Evolutionary conservation across 1,140 invertebrate genomes (phyloP).

Genomic region (Listronotus bonariensis): DNA sequence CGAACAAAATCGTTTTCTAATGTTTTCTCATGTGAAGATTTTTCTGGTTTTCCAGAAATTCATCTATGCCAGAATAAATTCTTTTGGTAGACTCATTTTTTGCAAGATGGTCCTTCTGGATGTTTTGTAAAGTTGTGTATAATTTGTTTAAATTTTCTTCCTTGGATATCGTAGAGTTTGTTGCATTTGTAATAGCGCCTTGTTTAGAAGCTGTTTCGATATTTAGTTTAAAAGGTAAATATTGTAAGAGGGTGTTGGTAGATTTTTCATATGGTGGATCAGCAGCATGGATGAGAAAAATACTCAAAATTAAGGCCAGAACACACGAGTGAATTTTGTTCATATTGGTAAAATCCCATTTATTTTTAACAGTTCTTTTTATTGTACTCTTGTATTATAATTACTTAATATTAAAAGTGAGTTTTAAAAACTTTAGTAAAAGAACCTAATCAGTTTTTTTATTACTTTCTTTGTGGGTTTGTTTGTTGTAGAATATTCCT

Average conservation of each 20-base stretch:
- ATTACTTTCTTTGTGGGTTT: not conserved
- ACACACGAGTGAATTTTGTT: constrained; percentile 53
- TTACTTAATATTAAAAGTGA: too few species aligned
- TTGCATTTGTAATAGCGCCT: not conserved
- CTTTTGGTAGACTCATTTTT: constrained; percentile 18
- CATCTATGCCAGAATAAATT: constrained; percentile 40
- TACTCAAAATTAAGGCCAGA: constrained; percentile 52
- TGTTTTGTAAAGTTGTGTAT: constrained; percentile 14
- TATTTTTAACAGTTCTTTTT: constrained; percentile 23
- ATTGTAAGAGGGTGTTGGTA: constrained; percentile 38
- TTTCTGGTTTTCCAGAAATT: constrained; percentile 45
- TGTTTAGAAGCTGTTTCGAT: not conserved
- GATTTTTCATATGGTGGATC: constrained; percentile 50
- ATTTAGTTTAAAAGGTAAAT: constrained; percentile 9
- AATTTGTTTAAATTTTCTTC: constrained; percentile 20
- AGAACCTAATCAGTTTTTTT: not conserved
- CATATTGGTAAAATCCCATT: constrained; percentile 54
- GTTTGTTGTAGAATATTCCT: too few species aligned
- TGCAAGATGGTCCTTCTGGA: not conserved
- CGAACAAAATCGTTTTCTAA: constrained; percentile 52
- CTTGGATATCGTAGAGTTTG: not conserved
- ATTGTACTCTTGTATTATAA: too few species aligned
- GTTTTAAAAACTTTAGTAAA: too few species aligned
- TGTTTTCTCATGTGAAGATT: constrained; percentile 47
- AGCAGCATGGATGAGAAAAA: constrained; percentile 54